A percentile compares a stretch with the other conserved stretches of the same genome.
phyloP scores from a whole-genome alignment of 2,888 invertebrate species.

The Hoplodrina ambigua region DNA sequence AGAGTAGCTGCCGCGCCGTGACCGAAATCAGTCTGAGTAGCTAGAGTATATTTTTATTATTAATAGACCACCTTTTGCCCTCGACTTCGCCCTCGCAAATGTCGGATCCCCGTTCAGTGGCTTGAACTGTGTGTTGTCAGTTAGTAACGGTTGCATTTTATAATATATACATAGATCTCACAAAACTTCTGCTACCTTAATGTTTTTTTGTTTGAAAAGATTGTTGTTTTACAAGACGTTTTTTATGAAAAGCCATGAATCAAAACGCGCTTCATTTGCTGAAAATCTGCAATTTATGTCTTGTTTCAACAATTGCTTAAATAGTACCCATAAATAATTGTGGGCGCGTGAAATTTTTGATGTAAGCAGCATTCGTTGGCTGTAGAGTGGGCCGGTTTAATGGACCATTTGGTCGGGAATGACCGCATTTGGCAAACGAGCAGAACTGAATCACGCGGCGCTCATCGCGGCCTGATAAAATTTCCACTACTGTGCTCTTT shows the following conservation, averaged over 20 bases:
- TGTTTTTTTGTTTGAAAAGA: constrained; percentile 7
- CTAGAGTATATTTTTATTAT: no score
- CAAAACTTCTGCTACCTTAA: constrained; percentile 8
- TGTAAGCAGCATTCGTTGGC: constrained; percentile 59
- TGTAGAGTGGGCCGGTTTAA: constrained; percentile 60
- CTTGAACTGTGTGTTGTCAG: no score
- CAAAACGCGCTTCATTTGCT: constrained; percentile 27
- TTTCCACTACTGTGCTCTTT: constrained; percentile 27
- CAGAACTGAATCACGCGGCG: constrained; percentile 43
- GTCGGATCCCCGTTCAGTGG: no score
- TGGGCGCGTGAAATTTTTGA: constrained; percentile 57
- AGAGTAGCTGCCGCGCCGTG: no score
- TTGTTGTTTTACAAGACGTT: background rate
- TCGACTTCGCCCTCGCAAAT: no score
- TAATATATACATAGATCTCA: constrained; percentile 28
- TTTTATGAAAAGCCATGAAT: constrained; percentile 25
- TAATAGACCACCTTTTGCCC: no score
- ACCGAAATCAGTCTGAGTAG: no score
- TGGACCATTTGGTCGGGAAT: constrained; percentile 64
- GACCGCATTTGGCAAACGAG: constrained; percentile 62
- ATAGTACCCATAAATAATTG: constrained; percentile 48
- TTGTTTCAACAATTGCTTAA: constrained; percentile 53
- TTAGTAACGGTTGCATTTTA: no score
- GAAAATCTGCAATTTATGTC: constrained; percentile 29
- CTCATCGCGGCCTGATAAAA: constrained; percentile 50